Evolutionary conservation across 2,888 invertebrate genomes (phyloP), one percentile per base, ranked within the genome.

Genomic region (Cylindroiulus punctatus): DNA sequence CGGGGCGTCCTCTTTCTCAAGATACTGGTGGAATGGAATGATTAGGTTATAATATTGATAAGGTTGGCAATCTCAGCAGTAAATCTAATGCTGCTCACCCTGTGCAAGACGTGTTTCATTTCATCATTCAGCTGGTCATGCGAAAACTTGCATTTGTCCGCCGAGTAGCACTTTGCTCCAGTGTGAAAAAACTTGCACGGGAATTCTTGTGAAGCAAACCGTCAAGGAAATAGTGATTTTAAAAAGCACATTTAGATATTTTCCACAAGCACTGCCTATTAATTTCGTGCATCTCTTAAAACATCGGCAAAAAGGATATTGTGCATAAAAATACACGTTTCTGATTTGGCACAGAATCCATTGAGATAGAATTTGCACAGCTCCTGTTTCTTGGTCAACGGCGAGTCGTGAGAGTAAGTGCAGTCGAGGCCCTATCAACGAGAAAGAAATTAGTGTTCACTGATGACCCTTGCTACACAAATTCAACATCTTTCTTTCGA

Each of bases 141-240:
- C 42, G 97, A 96, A 91, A 98, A 98, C 91, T 97, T 97, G 92
- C 98, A 99, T 88, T 95, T 94, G n/a, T 95, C 95, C n/a, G 91
- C 93, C 57, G 92, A 93, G 88, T 94, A 93, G 91, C 98, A 98
- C 86, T 90, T 90, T 19, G 95, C 94, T 88, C 98, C 98, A 86
- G 97, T 96, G 91, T 99, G 98, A 91, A 95, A 98, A 92, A 95
- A 98, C 93, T 98, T 98, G 92, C 98, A 98, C 26, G 98, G 98
- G 91, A 98, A 98, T 91, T 98, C 98, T 89, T 89, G 82, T 88
- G 81, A 32, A 26, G 26, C 65, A 65, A 12, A 12, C 12, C 40
- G 47, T 84, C 26, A 84, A 84, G 84, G 52, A 47, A 52, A 84
- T 22, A 85, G 22, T 0, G 0, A 85, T 17, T 14, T 12, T 3